Evolutionary conservation across 2,888 invertebrate species (phyloP), one percentile per base, ranked within the genome.

Genomic region (Dryobota labecula): DNA sequence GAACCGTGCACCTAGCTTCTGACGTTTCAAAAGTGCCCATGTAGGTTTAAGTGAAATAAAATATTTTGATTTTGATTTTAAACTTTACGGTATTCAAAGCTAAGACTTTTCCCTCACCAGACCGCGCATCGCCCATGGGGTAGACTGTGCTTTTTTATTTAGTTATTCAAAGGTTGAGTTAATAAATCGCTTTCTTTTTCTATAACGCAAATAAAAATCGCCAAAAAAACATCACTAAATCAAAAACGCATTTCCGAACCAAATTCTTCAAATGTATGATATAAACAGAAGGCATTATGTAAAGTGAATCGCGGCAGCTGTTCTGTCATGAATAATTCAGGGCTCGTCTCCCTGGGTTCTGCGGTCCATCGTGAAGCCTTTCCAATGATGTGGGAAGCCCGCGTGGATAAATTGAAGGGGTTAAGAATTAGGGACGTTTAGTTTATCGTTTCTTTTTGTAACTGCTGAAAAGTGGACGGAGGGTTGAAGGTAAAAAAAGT

Each of bases 261-360:
- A 53, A 75, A 67, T 75, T 57, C 61, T 56, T 53, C 57, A 67
- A 66, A 64, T 36, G 43, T 68, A 65, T 77, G 78, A 73, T 70
- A 79, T 83, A 84, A 84, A 84, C 84, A 84, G 71, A 61, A 73
- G 45, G 67, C 76, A 83, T 84, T 84, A 84, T 84, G 84, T 78
- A 84, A 84, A 84, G 49, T 69, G 81, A 79, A 78, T 84, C 70
- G 77, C 62, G 58, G 72, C 73, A 81, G 77, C 64, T 81, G 81
- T 63, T 77, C 57, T 58, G 62, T 36, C 68, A 80, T 80, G 79
- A 80, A 80, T 80, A 69, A 80, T 80, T 80, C 79, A 80, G 58
- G 36, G 53, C 56, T 76, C 60, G 63, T 64, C 33, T 62, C 24
- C 47, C 61, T 36, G 47, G 56, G 80, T 66, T 60, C 64, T 13